Evolutionary conservation across 2,797 vertebrate species (phyloP), one percentile per base, ranked within the genome.

Genomic region (Selene dorsalis): DNA sequence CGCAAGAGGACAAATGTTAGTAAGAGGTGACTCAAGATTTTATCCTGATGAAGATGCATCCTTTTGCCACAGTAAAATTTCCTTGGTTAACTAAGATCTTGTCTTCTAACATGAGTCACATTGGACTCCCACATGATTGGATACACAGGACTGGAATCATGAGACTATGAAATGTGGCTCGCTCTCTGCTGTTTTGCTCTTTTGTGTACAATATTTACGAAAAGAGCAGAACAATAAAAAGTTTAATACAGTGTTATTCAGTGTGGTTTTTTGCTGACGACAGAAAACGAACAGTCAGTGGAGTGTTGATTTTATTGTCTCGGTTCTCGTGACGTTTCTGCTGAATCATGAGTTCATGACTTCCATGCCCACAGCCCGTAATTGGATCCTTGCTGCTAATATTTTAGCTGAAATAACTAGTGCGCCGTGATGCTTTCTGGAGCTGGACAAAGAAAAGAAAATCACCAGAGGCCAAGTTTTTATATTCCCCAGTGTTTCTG

Each of bases 381-480:
- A 80, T 69, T 73, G 58, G 68, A 69, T 45, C 61, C 43, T 61
- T 56, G 57, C 58, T 47, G 48, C 50, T 64, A 39, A 69, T 70
- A 30, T 20, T n/a, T 55, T 66, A 24, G 13, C 57, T 74, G 38
- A 55, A 62, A 73, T 35, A 75, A 65, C 26, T 32, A 52, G 28
- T 16, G 18, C 7, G 43, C 59, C 18, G 13, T 65, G 32, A 43
- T 62, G 28, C 50, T 24, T 72, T 9, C 32, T 53, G 6, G 17
- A 67, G 32, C 53, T 35, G 57, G 48, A 38, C 56, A 43, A 24
- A 47, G 56, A 39, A 41, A 41, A 41, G 39, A 41, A 41, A n/a
- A 53, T 81, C 35, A 55, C 20, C 41, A 20, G 56, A 62, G 57
- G 39, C 24, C 43, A 56, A 2, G 22, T 50, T 75, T 70, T 59